A percentile compares a stretch with the other conserved stretches of the same genome.
Evolutionary conservation across 2,888 invertebrate species (phyloP).

Genomic region (Leucania comma): DNA sequence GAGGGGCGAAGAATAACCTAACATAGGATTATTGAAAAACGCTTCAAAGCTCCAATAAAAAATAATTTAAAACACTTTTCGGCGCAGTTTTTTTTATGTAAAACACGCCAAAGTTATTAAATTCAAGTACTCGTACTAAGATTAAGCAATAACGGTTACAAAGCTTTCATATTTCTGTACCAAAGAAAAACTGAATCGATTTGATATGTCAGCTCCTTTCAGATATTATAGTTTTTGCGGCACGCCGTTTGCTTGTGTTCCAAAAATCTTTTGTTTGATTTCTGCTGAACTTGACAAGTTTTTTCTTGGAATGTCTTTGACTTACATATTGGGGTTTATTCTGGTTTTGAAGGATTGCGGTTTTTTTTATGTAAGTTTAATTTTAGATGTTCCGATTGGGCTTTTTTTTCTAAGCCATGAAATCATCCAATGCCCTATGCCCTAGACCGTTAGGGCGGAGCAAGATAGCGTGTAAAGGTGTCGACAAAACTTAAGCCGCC

Average conservation of each 20-base stretch:
- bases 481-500: too few relatives aligned
- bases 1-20: neutral
- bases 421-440: too few relatives aligned
- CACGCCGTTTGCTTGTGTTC: slow-evolving; percentile 12
- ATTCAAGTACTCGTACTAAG: slow-evolving; percentile 17
- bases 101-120: slow-evolving; percentile 3
- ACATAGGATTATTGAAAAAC: slow-evolving; percentile 11
- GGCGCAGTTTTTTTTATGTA: neutral
- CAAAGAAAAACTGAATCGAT: slow-evolving; percentile 33
- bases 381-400: neutral
- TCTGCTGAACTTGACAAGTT: slow-evolving; percentile 20
- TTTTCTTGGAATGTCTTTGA: slow-evolving; percentile 25
- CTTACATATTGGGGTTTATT: neutral
- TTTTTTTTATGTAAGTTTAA: neutral
- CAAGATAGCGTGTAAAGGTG: too few relatives aligned
- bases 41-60: neutral
- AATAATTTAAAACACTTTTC: neutral
- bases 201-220: slow-evolving; percentile 33
- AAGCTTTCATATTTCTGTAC: slow-evolving; percentile 25
- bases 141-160: slow-evolving; percentile 10
- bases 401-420: neutral
- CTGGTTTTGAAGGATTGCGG: neutral
- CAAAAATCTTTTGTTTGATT: slow-evolving; percentile 42
- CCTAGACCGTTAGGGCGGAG: too few relatives aligned
- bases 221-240: slow-evolving; percentile 32